Conservation (phyloP, 2,113 vertebrate genomes). For the Platichthys stellatus region DNA sequence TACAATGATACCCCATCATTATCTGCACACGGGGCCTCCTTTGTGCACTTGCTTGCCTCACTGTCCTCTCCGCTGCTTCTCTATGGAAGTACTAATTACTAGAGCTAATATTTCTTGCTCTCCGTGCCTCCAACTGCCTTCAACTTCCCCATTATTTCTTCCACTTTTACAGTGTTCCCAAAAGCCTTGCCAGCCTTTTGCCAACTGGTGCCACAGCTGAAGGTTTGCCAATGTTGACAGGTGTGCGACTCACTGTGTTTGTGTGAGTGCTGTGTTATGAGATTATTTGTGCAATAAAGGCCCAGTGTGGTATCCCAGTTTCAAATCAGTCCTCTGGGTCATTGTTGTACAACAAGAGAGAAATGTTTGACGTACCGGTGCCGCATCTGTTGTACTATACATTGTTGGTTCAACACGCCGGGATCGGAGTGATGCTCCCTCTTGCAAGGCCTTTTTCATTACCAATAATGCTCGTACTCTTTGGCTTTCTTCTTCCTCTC, state of each 20-base stretch:
- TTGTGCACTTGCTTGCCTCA: conserved; percentile 72
- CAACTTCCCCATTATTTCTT: conserved; percentile 55
- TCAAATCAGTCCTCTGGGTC: conserved; percentile 65
- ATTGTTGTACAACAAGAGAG: conserved; percentile 43
- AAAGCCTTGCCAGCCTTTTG: conserved; percentile 51
- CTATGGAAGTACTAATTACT: conserved; percentile 83
- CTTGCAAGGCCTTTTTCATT: conserved; percentile 74
- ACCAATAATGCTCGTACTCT: conserved; percentile 65
- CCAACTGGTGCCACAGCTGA: conserved; percentile 70
- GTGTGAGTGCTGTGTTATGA: conserved; percentile 59
- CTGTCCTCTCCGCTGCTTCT: conserved; percentile 78
- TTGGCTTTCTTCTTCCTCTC: conserved; percentile 74
- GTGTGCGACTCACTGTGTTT: conserved; percentile 27
- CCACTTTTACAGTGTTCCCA: conserved; percentile 29
- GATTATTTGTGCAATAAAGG: conserved; percentile 75
- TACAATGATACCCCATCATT: conserved; percentile 84
- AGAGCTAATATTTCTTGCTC: conserved; percentile 79
- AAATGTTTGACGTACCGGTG: conserved; percentile 62
- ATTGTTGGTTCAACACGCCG: conserved; percentile 68
- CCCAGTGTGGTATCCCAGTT: conserved; percentile 62
- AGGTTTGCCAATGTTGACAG: conserved; percentile 50
- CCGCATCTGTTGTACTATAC: conserved; percentile 59
- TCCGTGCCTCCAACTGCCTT: conserved; percentile 55
- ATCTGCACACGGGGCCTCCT: conserved; percentile 81
- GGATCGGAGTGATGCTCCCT: conserved; percentile 66